Evolutionary conservation across 2,888 invertebrate species (phyloP), one percentile per base, ranked within the genome.

Genomic region (Drosophila peninsularis): DNA sequence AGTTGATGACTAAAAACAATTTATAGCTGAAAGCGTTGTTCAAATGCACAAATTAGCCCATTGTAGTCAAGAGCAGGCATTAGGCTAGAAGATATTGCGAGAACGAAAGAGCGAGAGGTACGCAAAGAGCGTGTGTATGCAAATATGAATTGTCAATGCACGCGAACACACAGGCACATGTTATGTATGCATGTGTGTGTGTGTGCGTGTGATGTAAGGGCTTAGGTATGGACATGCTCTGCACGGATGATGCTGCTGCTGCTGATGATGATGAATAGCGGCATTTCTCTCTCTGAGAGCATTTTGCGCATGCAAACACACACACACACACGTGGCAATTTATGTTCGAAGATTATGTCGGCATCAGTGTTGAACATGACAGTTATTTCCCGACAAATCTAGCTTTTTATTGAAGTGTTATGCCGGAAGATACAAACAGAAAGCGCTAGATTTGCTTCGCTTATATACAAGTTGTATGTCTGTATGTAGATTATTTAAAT

Each of bases 241-340:
- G 58, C 66, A 57, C 56, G 66, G 49, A 71, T 53, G 71, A 57
- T 76, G 67, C 24, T 68, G 19, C 17, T 19, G 36, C 37, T 19
- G 27, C 27, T 45, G 27, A 5, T 45, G 45, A 45, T 45, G 27
- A 5, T 45, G 45, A 45, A 27, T 45, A 45, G n/a, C 37, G 62
- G 62, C 62, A 47, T 62, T 67, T 53, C 37, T 34, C 55, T 55
- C 62, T 71, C 50, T 30, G 17, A 61, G 44, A 57, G 50, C 27
- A 50, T 21, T 57, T 56, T 73, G 75, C 78, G 78, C 75, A 75
- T 75, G 73, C 21, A 64, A 13, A 36, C 27, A 21, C 32, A 30
- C 9, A 13, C n/a, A 19, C 17, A 32, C 5, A 39, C 14, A 34
- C 3, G 6, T 34, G 21, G 14, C 10, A 54, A 30, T 54, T 54